Percentiles rank a stretch among this genome's conserved stretches.
Evolutionary conservation across 2,113 vertebrate genomes (phyloP).

Genomic region (Etia nguti): DNA sequence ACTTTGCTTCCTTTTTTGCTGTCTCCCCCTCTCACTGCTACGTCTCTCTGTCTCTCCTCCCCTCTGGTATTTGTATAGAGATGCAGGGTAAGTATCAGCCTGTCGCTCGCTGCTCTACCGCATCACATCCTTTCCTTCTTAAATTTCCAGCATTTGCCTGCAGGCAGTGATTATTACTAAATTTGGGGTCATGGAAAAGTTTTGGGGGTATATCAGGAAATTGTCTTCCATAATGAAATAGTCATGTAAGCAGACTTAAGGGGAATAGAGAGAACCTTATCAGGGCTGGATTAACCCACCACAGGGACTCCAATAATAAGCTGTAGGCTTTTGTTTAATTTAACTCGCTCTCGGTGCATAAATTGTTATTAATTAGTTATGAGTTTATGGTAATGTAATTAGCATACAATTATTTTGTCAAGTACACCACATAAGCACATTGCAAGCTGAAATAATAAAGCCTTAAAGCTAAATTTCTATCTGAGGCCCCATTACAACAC

Average conservation of each 20-base stretch:
- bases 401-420: not conserved
- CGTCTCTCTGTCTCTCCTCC: slow-evolving; percentile 13
- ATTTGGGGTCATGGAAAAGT: not conserved
- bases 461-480: not conserved
- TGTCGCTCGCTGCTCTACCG: not conserved
- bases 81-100: slow-evolving; percentile 73
- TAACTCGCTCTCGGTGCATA: not conserved
- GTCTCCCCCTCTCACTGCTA: slow-evolving; percentile 1
- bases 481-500: not conserved
- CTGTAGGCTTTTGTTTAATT: not conserved
- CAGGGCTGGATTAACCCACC: not conserved
- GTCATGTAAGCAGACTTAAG: not conserved
- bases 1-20: slow-evolving; percentile 17
- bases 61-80: slow-evolving; percentile 59
- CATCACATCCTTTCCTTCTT: not conserved
- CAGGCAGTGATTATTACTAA: not conserved
- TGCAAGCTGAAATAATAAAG: not conserved
- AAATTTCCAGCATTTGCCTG: not conserved
- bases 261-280: not conserved
- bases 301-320: not conserved
- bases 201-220: not conserved
- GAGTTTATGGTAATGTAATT: not conserved
- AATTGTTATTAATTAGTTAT: not conserved
- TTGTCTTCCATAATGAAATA: not conserved
- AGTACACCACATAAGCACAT: not conserved